phyloP scores from a whole-genome alignment of 92 coral and sea anemone species.

The Metridium senile region DNA sequence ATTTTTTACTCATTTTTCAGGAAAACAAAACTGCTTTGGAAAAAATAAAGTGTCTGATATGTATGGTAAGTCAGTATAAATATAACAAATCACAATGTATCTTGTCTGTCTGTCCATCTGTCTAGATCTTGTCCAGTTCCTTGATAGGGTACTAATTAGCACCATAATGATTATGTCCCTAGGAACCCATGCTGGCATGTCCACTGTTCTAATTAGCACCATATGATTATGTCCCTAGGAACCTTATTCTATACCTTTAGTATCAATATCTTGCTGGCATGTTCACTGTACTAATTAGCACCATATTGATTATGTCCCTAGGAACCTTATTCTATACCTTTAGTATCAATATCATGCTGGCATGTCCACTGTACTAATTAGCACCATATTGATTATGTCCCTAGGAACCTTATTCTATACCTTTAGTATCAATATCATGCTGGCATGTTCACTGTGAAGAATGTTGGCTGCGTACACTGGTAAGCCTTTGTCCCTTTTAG shows the following conservation, averaged over 20 bases:
- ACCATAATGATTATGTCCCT: too few relatives aligned
- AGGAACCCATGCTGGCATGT: background rate
- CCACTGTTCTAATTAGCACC: background rate
- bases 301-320: background rate
- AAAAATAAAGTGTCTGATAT: conserved; percentile 80
- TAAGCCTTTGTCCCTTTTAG: conserved; percentile 24
- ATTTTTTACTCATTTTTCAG: conserved; percentile 35
- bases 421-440: conserved; percentile 81
- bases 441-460: conserved; percentile 96
- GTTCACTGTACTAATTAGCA: background rate
- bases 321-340: background rate
- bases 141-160: too few relatives aligned
- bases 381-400: background rate
- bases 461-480: conserved; percentile 90
- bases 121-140: background rate
- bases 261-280: background rate
- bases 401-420: conserved; percentile 83
- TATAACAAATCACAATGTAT: conserved; percentile 56
- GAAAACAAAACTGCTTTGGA: conserved; percentile 65
- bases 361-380: background rate
- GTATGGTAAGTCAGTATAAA: conserved; percentile 88
- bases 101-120: background rate
- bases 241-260: background rate
- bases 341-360: background rate
- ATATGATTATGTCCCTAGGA: background rate